Evolutionary conservation across 1,140 invertebrate species (phyloP).

Genomic region (Aplysia californica): DNA sequence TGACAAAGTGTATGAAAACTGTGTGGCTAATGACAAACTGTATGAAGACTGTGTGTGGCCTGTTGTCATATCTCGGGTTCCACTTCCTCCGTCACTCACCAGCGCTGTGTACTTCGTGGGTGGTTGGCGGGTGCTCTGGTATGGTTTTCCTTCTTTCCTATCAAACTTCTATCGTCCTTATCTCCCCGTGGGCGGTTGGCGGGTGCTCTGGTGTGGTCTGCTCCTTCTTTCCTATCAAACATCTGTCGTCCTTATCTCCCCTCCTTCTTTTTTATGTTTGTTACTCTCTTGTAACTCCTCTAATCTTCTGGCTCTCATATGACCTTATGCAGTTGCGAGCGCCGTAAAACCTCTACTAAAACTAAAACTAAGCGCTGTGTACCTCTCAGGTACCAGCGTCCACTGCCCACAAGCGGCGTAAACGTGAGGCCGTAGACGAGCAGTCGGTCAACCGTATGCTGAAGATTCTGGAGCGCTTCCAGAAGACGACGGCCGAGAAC

Average conservation of each 20-base stretch:
- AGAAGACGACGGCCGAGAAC: constrained; percentile 44
- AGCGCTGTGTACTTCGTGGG: neutral
- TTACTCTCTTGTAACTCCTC: too few species aligned
- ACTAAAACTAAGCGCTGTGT: neutral
- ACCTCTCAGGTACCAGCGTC: constrained; percentile 15
- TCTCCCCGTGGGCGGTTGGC: too few species aligned
- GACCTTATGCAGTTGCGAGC: too few species aligned
- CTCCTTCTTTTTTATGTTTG: too few species aligned
- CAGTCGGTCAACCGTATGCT: constrained; percentile 48
- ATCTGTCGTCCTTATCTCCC: too few species aligned
- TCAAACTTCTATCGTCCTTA: too few species aligned
- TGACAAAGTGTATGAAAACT: too few species aligned
- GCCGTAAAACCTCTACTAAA: too few species aligned
- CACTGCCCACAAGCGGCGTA: constrained; percentile 40
- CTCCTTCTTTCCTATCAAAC: too few species aligned
- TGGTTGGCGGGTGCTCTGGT: neutral
- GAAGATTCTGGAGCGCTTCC: constrained; percentile 50
- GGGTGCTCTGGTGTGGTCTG: too few species aligned
- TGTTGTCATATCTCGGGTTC: neutral
- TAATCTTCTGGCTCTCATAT: too few species aligned
- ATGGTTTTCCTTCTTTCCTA: too few species aligned
- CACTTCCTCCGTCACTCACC: neutral
- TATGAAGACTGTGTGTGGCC: neutral
- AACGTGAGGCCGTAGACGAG: constrained; percentile 51
- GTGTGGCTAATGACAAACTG: neutral